These are phyloP conservation scores for Drosophila azteca DNA, from an alignment of 1,140 invertebrate genomes.

Conservation along the genomic window DNA sequence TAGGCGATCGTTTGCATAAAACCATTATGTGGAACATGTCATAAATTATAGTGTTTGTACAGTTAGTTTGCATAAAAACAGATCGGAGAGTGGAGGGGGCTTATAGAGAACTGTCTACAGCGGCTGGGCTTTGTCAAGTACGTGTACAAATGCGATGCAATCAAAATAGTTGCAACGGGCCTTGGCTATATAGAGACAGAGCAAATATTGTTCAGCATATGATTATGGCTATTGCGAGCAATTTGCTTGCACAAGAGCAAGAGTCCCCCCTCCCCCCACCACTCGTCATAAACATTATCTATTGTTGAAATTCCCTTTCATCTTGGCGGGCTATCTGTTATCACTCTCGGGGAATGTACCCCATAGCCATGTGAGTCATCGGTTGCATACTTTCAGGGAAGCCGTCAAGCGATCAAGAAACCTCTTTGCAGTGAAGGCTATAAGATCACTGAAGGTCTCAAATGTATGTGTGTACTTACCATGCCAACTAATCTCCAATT, in stretches of 20 bases:
- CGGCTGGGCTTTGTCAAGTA: constrained; percentile 63
- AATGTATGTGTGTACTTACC: constrained; percentile 64
- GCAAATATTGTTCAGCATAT: constrained; percentile 53
- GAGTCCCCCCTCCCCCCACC: too few relatives aligned
- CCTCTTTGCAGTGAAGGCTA: too few relatives aligned
- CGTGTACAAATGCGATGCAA: constrained; percentile 60
- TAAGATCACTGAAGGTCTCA: neutral
- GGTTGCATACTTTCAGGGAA: too few relatives aligned
- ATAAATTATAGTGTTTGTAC: constrained; percentile 80
- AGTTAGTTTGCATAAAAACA: constrained; percentile 75
- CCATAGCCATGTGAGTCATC: too few relatives aligned
- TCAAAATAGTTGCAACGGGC: constrained; percentile 47
- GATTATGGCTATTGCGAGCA: constrained; percentile 46
- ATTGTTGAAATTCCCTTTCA: constrained; percentile 31
- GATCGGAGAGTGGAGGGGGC: neutral
- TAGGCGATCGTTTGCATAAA: constrained; percentile 78
- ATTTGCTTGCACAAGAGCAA: constrained; percentile 31
- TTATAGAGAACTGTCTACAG: neutral
- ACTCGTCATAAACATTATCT: constrained; percentile 54
- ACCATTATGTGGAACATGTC: constrained; percentile 79
- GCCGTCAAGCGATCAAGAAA: too few relatives aligned
- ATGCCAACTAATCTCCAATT: constrained; percentile 84
- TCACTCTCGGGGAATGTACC: constrained; percentile 9
- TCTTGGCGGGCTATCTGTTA: constrained; percentile 19
- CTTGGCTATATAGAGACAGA: constrained; percentile 27